Evolutionary conservation across 2,797 vertebrate genomes (phyloP), one percentile per base, ranked within the genome.

Genomic region (Molossus molossus): DNA sequence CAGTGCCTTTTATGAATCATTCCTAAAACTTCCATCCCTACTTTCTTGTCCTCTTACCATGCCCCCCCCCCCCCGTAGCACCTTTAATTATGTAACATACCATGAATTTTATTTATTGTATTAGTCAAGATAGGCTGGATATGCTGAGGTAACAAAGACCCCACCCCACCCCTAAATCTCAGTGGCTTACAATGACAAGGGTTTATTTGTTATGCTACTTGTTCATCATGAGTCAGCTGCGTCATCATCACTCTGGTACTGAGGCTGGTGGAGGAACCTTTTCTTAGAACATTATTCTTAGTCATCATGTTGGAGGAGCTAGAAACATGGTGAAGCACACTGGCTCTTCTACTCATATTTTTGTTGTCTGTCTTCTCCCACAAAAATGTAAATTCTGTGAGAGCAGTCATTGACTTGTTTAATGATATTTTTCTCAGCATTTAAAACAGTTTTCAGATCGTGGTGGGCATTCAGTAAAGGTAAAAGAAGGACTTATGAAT

Each of bases 401-500:
- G 37, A 86, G 27, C 18, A 87, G n/a, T 29, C 29, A 33, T 62
- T 73, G 20, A 58, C 70, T 92, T 88, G n/a, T 87, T 91, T 88
- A 65, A 23, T 94, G 11, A 27, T 70, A 2, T 89, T 64, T 64
- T 91, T 18, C 45, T 93, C 27, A 72, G 48, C 45, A 87, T 60
- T 94, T 91, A 57, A 77, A 87, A 84, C 58, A 84, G 55, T 89
- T 95, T 29, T n/a, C 69, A 50, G 45, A 20, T 77, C 53, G 14
- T 53, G 29, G 37, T 89, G 57, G 75, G 15, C n/a, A 70, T 83
- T 77, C 48, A 91, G 0, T 94, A 91, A 75, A 2, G 81, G 53
- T 67, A 50, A 92, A 91, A 91, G 87, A 81, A 82, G n/a, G 57
- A 92, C 73, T 92, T 33, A 64, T 76, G 27, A 96, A 70, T 70